Conservation (phyloP, 2,888 invertebrate genomes). For the Rhaphigaster nebulosa region DNA sequence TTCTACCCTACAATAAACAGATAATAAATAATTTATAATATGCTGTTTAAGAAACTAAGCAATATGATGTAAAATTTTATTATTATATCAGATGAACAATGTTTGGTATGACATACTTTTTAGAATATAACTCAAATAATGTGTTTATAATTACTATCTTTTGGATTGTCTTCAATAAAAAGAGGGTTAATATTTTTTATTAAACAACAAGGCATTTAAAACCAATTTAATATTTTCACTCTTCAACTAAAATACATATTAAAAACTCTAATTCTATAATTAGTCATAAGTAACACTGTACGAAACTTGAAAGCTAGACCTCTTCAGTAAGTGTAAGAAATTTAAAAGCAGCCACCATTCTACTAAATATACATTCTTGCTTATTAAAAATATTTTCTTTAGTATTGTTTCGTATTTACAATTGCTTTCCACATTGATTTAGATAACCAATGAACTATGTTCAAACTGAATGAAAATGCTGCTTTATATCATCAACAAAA, state of each 20-base stretch:
- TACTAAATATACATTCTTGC: not conserved
- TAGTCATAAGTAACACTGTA: not conserved
- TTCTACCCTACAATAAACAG: no score
- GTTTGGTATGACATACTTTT: no score
- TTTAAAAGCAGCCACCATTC: not conserved
- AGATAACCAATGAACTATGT: no score
- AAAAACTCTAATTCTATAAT: not conserved
- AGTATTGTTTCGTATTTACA: no score
- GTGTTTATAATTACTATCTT: not conserved
- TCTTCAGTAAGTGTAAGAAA: not conserved
- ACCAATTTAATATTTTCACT: not conserved
- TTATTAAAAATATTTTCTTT: not conserved
- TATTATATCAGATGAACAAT: no score
- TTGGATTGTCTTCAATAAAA: not conserved
- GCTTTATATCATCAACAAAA: no score
- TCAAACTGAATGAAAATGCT: no score
- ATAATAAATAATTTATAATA: not conserved
- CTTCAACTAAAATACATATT: not conserved
- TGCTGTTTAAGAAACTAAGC: not conserved
- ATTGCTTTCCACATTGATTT: no score
- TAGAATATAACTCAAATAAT: not conserved
- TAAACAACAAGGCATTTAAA: not conserved
- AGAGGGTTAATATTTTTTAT: not conserved
- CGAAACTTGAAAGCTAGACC: not conserved
- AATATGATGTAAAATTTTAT: no score